These are phyloP conservation scores for Radopholus similis DNA, from an alignment of 1,140 invertebrate genomes.

Conservation along the genomic window DNA sequence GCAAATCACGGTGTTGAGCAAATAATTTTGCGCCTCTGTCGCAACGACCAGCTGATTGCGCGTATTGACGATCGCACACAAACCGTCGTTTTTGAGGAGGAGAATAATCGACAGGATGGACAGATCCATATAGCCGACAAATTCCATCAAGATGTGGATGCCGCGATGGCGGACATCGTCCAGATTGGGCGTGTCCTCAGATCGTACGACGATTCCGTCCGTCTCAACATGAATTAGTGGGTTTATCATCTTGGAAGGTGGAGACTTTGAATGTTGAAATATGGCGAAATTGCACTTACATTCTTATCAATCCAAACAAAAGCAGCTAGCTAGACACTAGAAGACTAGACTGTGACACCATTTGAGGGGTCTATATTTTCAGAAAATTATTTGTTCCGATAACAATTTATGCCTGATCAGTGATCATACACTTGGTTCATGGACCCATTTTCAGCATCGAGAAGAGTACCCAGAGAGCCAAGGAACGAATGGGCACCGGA, in stretches of 20 bases:
- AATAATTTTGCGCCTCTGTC: slow-evolving; percentile 4
- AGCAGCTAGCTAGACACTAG: not conserved
- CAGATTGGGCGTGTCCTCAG: not conserved
- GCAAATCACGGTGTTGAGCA: slow-evolving; percentile 1
- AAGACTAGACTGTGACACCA: not conserved
- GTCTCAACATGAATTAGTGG: slow-evolving; percentile 19
- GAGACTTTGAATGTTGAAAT: no score
- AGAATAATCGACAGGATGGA: not conserved
- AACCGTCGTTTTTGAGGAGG: slow-evolving; percentile 24
- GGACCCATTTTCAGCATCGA: slow-evolving; percentile 2
- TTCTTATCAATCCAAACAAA: not conserved
- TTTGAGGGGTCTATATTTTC: not conserved
- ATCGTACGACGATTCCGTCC: slow-evolving; percentile 1
- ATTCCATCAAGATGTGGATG: not conserved
- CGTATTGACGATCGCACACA: slow-evolving; percentile 28
- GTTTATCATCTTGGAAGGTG: no score
- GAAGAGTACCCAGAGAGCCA: not conserved
- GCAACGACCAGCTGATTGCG: slow-evolving; percentile 5
- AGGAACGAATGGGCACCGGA: not conserved
- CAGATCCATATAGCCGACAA: not conserved
- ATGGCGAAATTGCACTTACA: no score
- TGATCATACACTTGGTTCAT: no score
- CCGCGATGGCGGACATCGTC: slow-evolving; percentile 9
- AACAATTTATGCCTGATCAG: no score
- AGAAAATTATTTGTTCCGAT: not conserved